These are phyloP conservation scores for Chlorops oryzae DNA, from an alignment of 1,140 invertebrate genomes.

Conservation along the genomic window DNA sequence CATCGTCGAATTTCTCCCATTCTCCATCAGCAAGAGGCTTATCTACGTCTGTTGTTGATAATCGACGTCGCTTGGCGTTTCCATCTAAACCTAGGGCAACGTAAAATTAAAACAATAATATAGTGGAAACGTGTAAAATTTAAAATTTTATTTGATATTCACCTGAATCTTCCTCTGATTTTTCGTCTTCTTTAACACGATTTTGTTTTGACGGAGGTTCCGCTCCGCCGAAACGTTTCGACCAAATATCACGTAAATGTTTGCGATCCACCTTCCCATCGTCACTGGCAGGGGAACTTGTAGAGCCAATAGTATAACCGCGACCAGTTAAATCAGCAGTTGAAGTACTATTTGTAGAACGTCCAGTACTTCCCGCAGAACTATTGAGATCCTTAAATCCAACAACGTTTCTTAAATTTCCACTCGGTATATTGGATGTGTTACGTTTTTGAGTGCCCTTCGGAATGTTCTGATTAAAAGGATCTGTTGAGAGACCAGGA, in stretches of 20 bases:
- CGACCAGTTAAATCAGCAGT: constrained; percentile 17
- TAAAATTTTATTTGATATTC: too few species aligned
- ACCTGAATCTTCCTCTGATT: neutral
- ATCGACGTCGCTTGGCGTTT: too few species aligned
- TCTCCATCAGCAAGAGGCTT: too few species aligned
- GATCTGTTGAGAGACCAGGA: constrained; percentile 23
- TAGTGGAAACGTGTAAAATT: too few species aligned
- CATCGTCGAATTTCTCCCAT: constrained; percentile 21
- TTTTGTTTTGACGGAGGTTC: neutral
- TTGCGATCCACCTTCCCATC: constrained; percentile 12
- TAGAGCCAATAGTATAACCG: constrained; percentile 18
- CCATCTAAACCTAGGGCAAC: too few species aligned
- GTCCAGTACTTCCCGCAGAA: neutral
- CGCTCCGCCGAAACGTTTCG: constrained; percentile 20
- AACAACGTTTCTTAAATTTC: constrained; percentile 18
- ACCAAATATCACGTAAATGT: constrained; percentile 27
- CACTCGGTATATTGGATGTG: neutral
- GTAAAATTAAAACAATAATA: too few species aligned
- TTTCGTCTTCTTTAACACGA: neutral
- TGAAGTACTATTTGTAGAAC: neutral
- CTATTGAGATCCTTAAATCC: constrained; percentile 26
- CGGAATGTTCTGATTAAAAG: constrained; percentile 15
- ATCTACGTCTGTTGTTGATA: too few species aligned
- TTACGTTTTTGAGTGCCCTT: neutral
- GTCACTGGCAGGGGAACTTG: neutral